These are phyloP conservation scores for Paramormyrops kingsleyae DNA, from an alignment of 2,113 vertebrate genomes.

Conservation along the genomic window DNA sequence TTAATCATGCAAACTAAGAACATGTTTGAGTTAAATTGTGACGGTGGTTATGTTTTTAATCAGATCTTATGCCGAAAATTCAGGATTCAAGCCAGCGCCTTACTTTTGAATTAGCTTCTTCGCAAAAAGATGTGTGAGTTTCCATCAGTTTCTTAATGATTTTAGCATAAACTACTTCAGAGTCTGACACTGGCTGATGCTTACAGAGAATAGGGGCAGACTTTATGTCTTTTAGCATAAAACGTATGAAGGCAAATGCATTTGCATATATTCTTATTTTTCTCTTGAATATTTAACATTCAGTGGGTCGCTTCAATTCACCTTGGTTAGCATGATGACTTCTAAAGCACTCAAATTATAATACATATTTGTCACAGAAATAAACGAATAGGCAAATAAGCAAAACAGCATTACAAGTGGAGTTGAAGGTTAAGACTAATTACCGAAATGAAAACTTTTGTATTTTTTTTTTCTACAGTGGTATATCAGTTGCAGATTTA, in stretches of 20 bases:
- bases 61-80: neutral
- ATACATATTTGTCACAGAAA: neutral
- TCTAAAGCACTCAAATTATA: neutral
- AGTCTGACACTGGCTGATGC: neutral
- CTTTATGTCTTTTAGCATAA: neutral
- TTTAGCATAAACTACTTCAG: neutral
- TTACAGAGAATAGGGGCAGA: neutral
- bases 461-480: conserved; percentile 17
- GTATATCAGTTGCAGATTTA: conserved; percentile 25
- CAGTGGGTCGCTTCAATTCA: neutral
- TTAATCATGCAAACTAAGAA: neutral
- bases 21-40: neutral
- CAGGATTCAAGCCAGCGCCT: neutral
- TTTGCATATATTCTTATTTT: conserved; percentile 2
- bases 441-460: conserved; percentile 1
- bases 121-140: neutral
- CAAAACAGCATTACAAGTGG: neutral
- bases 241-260: conserved; percentile 1
- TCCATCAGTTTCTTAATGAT: neutral
- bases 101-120: neutral
- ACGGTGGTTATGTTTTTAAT: neutral
- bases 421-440: neutral
- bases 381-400: neutral
- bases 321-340: neutral
- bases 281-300: neutral